Base-by-base conservation (phyloP, 2,888 invertebrate species). In the Quadriops clusia region DNA sequence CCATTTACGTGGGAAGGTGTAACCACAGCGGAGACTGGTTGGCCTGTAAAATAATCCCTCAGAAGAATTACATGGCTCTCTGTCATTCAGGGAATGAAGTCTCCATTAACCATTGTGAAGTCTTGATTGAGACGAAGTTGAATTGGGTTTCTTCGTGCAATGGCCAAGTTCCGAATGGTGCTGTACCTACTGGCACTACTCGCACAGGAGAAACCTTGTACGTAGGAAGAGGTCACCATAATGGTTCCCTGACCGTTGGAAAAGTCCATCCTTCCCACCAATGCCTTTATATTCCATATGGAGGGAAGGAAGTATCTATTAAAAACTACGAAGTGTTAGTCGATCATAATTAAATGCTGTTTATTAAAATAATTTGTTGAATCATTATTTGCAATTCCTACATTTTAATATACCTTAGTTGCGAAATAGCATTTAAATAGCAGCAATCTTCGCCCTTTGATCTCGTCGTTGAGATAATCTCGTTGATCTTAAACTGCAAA, bases 261-360 rank as follows among this genome's bases (percentile, higher is more conserved):
- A 43, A 43, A 34, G 37, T 68, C 12, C 68, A 68, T 40, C 62
- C 62, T 2, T 65, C 65, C 6, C 67, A 68, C 36, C 59, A 63
- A 7, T 61, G 60, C 23, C 42, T 67, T 5, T 68, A 67, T 37
- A 57, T 67, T 20, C 65, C 67, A 0, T 68, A 55, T 24, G 61
- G 60, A 3, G 67, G 67, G 0, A 47, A 51, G 33, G 68, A 68
- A 45, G 37, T 60, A n/a, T 49, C 61, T 20, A 36, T 58, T 26
- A 57, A 46, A 24, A 47, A 53, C 3, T 68, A 68, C 38, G 68
- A 68, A 44, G 37, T 45, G 23, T 34, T 47, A 18, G 34, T 34
- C n/a, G n/a, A n/a, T n/a, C n/a, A n/a, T n/a, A n/a, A n/a, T n/a
- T n/a, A n/a, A n/a, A n/a, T n/a, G n/a, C n/a, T n/a, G n/a, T n/a